Evolutionary conservation across 2,888 invertebrate species (phyloP).

Genomic region (Xestia sexstrigata): DNA sequence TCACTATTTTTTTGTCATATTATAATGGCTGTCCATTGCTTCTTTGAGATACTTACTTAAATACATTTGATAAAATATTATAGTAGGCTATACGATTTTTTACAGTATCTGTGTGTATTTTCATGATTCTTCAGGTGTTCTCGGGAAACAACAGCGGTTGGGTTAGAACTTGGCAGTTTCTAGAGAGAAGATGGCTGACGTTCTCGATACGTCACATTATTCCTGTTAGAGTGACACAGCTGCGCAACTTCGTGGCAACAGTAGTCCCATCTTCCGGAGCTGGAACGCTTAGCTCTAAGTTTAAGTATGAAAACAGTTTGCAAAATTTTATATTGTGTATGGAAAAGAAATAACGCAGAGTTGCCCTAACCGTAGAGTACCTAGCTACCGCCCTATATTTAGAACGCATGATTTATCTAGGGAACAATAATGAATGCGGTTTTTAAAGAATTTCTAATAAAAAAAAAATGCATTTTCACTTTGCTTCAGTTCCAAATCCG

Average conservation of each 20-base stretch:
- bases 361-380: not conserved
- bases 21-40: too few relatives aligned
- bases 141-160: constrained; percentile 78
- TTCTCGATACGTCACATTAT: constrained; percentile 83
- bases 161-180: constrained; percentile 85
- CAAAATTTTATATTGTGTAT: not conserved
- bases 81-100: not conserved
- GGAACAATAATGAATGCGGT: not conserved
- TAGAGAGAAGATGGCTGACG: constrained; percentile 82
- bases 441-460: not conserved
- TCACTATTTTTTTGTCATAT: too few relatives aligned
- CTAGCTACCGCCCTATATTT: not conserved
- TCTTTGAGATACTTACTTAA: not conserved
- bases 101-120: not conserved
- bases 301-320: constrained; percentile 64
- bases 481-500: constrained; percentile 78
- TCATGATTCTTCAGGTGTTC: constrained; percentile 74
- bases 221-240: constrained; percentile 79
- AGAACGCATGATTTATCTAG: not conserved
- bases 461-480: not conserved
- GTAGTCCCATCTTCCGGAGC: constrained; percentile 73
- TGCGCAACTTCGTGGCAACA: constrained; percentile 71
- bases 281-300: constrained; percentile 73
- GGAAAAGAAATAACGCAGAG: not conserved
- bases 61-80: not conserved